These are phyloP conservation scores for Clinocottus analis DNA, from an alignment of 2,113 vertebrate species.

Conservation along the genomic window DNA sequence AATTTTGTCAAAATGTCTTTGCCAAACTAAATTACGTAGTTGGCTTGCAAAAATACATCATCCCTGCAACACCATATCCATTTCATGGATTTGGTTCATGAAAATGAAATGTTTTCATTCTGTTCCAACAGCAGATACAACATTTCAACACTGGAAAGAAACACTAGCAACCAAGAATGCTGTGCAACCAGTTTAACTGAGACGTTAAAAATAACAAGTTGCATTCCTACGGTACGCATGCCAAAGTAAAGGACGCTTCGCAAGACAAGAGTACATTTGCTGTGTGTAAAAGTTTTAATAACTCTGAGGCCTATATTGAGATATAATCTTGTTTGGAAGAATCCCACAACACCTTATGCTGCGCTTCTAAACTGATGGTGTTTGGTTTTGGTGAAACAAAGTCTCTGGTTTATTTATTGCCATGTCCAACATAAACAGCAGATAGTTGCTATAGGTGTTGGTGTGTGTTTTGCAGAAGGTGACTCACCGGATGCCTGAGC, in stretches of 20 bases:
- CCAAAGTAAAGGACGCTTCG: background rate
- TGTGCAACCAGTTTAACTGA: conserved; percentile 70
- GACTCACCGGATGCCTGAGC: conserved; percentile 82
- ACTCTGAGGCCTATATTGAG: background rate
- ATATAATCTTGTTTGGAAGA: background rate
- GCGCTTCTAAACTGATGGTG: background rate
- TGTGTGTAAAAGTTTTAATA: conserved; percentile 10
- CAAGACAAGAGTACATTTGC: background rate
- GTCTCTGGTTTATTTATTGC: background rate
- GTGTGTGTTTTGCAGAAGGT: conserved; percentile 17
- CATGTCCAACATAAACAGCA: background rate
- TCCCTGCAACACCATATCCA: background rate
- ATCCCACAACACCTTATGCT: background rate
- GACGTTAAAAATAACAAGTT: background rate
- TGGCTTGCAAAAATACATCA: background rate
- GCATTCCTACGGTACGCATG: conserved; percentile 52
- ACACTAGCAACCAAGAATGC: conserved; percentile 63
- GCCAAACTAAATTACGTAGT: no score
- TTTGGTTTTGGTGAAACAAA: background rate
- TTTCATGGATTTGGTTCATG: background rate
- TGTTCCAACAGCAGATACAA: background rate
- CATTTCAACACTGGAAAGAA: background rate
- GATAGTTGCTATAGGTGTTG: conserved; percentile 30
- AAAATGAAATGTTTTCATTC: background rate
- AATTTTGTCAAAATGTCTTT: background rate